Evolutionary conservation across 2,113 vertebrate species (phyloP), one percentile per base, ranked within the genome.

Genomic region (mouse (Mus musculus)): DNA sequence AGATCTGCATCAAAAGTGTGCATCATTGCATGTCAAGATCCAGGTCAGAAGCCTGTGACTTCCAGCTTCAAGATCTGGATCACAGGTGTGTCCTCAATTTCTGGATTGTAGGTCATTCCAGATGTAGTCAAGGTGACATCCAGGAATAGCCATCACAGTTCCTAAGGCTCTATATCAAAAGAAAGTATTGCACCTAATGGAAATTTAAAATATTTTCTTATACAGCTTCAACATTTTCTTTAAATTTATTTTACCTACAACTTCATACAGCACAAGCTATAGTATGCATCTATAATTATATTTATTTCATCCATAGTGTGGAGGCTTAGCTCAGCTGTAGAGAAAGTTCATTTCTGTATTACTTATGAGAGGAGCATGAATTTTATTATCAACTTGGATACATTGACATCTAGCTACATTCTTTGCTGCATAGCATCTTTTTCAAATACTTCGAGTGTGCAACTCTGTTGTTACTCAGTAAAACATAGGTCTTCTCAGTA

Each of bases 141-240:
- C 67, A 69, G 33, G 13, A 69, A 69, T 36, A 69, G 33, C 30
- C 5, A 36, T 69, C 33, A 59, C 88, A 80, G 28, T 67, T 81
- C 39, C 42, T 73, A 78, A 82, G 36, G 11, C 26, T 76, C 6
- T 33, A 17, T 39, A 49, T 2, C 22, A 75, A 89, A 16, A 88
- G 82, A 93, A 91, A 91, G 49, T 80, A 71, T 65, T 82, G 67
- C 33, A 33, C 2, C 14, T 80, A 22, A 16, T 93, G 12, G 14
- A 91, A 88, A 80, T 84, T 42, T 42, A 28, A 89, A 89, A 33
- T 91, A 75, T 92, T 81, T 95, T 88, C 12, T 90, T 65, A 82
- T 7, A 77, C 24, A 69, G 36, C 5, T 67, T 90, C n/a, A 85
- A 3, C 26, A 78, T 0, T 36, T 59, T 89, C 86, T 90, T 71